Evolutionary conservation across 2,888 invertebrate species (phyloP).

Genomic region (Tricholauxania praeusta): DNA sequence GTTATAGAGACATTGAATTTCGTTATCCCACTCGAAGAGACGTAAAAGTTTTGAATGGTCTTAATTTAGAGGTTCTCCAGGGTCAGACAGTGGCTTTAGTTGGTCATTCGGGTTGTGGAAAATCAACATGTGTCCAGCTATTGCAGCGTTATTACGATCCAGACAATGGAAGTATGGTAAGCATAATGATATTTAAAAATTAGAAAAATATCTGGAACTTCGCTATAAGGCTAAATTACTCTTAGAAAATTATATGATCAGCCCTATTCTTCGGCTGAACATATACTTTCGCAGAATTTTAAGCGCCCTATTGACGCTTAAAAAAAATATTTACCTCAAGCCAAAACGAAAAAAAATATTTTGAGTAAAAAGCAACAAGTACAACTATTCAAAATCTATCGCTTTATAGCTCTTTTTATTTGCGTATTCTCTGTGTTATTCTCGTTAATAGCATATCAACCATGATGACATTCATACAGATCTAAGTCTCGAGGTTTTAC

Average conservation of each 20-base stretch:
- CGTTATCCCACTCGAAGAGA: slow-evolving; percentile 86
- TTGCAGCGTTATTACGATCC: slow-evolving; percentile 86
- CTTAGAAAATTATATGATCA: no score
- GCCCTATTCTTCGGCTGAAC: no score
- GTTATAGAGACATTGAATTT: slow-evolving; percentile 79
- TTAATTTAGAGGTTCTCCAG: slow-evolving; percentile 75
- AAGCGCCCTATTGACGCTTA: no score
- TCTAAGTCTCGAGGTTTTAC: slow-evolving; percentile 76
- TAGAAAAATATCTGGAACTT: no score
- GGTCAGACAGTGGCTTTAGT: slow-evolving; percentile 82
- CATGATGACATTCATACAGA: slow-evolving; percentile 72
- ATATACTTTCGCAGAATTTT: no score
- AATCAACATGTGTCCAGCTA: slow-evolving; percentile 84
- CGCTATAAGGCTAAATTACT: no score
- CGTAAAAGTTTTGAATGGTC: slow-evolving; percentile 78
- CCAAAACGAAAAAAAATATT: no score
- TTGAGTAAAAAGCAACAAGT: no score
- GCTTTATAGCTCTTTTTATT: no score
- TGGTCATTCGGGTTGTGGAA: slow-evolving; percentile 83
- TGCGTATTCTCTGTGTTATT: neutral
- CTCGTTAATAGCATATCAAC: slow-evolving; percentile 66
- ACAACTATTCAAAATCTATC: no score
- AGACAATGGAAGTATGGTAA: slow-evolving; percentile 74
- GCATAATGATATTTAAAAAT: slow-evolving; percentile 34
- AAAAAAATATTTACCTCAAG: no score